A percentile compares a stretch with the other conserved stretches of the same genome.
phyloP scores from a whole-genome alignment of 1,140 invertebrate species.

The Zaprionus lachaisei region DNA sequence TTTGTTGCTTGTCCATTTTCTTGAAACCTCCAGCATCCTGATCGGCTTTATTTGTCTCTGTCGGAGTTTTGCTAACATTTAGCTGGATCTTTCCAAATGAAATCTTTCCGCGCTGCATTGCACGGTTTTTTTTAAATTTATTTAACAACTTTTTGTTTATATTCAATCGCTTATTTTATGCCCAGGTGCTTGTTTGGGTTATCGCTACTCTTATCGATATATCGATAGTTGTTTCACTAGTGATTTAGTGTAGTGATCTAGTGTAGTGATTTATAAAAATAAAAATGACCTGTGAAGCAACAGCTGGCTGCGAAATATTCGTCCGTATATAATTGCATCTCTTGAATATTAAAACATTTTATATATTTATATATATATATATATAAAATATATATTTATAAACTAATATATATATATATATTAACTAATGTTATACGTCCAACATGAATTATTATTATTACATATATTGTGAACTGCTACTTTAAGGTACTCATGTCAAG shows the following conservation, averaged over 20 bases:
- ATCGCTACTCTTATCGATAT: slow-evolving; percentile 19
- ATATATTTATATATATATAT: no score
- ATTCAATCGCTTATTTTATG: background rate
- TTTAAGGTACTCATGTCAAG: slow-evolving; percentile 18
- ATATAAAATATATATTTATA: no score
- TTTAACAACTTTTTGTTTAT: slow-evolving; percentile 20
- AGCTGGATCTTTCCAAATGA: slow-evolving; percentile 87
- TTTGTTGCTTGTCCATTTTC: slow-evolving; percentile 86
- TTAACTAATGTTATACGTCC: no score
- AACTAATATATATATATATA: no score
- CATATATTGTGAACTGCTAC: background rate
- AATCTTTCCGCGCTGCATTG: slow-evolving; percentile 84
- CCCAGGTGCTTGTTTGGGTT: slow-evolving; percentile 1
- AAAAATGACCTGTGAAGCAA: background rate
- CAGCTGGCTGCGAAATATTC: background rate
- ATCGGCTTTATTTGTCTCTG: slow-evolving; percentile 42
- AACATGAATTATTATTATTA: background rate
- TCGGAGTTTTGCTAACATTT: slow-evolving; percentile 80
- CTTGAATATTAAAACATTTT: no score
- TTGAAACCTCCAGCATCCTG: slow-evolving; percentile 86
- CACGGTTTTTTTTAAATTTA: background rate
- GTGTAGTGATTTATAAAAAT: background rate
- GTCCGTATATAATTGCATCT: no score
- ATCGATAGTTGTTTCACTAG: slow-evolving; percentile 11
- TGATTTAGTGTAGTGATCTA: no score